phyloP scores from a whole-genome alignment of 2,113 vertebrate genomes.

The Neolamprologus brichardi region DNA sequence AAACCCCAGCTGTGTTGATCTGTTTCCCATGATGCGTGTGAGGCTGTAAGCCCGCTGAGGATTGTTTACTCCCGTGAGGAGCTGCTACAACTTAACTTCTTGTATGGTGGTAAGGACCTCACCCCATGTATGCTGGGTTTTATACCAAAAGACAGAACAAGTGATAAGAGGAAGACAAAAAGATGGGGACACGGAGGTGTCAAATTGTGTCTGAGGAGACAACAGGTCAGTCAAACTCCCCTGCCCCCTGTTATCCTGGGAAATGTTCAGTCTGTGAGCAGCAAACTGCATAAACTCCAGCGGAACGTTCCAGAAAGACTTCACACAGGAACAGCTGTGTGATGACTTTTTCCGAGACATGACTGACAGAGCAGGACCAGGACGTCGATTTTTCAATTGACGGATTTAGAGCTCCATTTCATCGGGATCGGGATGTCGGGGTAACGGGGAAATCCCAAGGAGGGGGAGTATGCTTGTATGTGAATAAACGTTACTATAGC shows the following conservation, averaged over 20 bases:
- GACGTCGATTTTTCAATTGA: not conserved
- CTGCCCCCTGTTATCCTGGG: not conserved
- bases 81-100: not conserved
- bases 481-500: not conserved
- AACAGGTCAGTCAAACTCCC: not conserved
- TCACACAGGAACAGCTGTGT: not conserved
- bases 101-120: not conserved
- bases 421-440: accelerated
- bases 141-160: not conserved
- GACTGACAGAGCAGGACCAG: not conserved
- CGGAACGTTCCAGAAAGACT: accelerated
- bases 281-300: not conserved
- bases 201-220: not conserved
- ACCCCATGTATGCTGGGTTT: not conserved
- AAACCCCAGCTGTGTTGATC: accelerated
- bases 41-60: not conserved
- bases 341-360: not conserved
- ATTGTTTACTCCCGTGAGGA: not conserved
- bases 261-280: not conserved
- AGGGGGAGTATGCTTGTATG: not conserved
- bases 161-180: not conserved
- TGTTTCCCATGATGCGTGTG: not conserved
- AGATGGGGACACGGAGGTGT: accelerated
- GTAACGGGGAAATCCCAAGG: not conserved
- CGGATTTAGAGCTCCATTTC: accelerated